phyloP scores from a whole-genome alignment of 2,797 vertebrate species.

The Aldrovandia affinis region DNA sequence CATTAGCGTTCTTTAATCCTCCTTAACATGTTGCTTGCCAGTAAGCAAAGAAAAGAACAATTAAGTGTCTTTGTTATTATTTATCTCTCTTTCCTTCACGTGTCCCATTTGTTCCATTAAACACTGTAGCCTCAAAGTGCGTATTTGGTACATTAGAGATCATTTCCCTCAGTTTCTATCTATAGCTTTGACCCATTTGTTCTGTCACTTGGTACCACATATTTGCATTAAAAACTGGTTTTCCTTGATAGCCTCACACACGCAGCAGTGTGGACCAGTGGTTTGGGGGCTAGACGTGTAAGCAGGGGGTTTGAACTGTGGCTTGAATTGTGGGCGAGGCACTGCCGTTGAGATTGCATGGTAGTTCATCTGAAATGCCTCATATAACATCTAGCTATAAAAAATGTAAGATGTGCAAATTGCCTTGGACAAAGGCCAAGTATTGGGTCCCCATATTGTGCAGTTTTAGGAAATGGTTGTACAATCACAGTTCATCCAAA shows the following conservation, averaged over 20 bases:
- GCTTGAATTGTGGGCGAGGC: not conserved
- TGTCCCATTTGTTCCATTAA: not conserved
- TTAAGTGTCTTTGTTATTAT: not conserved
- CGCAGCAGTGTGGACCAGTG: not conserved
- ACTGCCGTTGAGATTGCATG: not conserved
- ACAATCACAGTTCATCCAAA: not conserved
- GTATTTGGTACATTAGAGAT: not conserved
- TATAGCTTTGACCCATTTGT: not conserved
- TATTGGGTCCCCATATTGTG: not conserved
- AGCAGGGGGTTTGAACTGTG: not conserved
- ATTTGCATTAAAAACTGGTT: not conserved
- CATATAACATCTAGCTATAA: not conserved
- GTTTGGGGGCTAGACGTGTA: not conserved
- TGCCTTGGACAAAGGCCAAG: not conserved
- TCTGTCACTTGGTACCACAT: not conserved
- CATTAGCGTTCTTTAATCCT: not conserved
- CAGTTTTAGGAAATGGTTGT: not conserved
- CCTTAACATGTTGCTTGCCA: not conserved
- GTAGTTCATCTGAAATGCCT: not conserved
- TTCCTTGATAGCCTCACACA: not conserved
- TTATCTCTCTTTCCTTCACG: not conserved
- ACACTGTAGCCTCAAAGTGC: not conserved
- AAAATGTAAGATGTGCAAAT: not conserved
- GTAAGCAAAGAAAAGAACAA: not conserved
- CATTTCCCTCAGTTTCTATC: not conserved